Evolutionary conservation across 2,888 invertebrate species (phyloP), one percentile per base, ranked within the genome.

Genomic region (Drosophila mulleri): DNA sequence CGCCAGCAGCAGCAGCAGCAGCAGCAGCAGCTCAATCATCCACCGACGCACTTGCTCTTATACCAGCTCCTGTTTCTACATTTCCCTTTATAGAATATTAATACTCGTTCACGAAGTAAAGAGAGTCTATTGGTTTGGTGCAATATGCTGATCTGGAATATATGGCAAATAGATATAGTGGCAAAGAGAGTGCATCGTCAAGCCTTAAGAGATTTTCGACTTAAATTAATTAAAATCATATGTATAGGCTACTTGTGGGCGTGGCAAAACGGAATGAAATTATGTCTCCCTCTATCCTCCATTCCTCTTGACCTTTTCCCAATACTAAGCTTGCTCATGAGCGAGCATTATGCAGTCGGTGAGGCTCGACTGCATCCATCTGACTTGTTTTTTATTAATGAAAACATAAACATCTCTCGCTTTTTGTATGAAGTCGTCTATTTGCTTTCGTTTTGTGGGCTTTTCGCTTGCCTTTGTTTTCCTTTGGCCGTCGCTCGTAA

Each of bases 321-420:
- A 29, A 29, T 0, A 29, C 29, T 8, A 0, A 8, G 29, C 32
- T 37, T 14, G 2, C 2, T 5, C 5, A 2, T 37, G 29, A 11
- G 6, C 29, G 18, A 18, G 29, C 7, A 18, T 48, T 12, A 8
- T 18, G 18, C 11, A 18, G 18, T 18, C 29, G 18, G 0, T 7
- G 5, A 11, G 12, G n/a, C 18, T 6, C 48, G 48, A n/a, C n/a
- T 26, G 26, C 9, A 18, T 14, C 3, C 2, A 60, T 67, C 48
- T 0, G 48, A 26, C 47, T 47, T 53, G 42, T 58, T 58, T 75
- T 76, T 74, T 78, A 74, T 77, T 78, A 82, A 88, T 88, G 87
- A 88, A 85, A 88, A 83, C 71, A 88, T 88, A 83, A 83, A 88
- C 88, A 82, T 75, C 67, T 78, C 77, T 66, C 12, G 48, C 64